Percentiles rank a stretch among this genome's conserved stretches.
phyloP scores from a whole-genome alignment of 1,140 invertebrate species.

The Adoxophyes honmai region DNA sequence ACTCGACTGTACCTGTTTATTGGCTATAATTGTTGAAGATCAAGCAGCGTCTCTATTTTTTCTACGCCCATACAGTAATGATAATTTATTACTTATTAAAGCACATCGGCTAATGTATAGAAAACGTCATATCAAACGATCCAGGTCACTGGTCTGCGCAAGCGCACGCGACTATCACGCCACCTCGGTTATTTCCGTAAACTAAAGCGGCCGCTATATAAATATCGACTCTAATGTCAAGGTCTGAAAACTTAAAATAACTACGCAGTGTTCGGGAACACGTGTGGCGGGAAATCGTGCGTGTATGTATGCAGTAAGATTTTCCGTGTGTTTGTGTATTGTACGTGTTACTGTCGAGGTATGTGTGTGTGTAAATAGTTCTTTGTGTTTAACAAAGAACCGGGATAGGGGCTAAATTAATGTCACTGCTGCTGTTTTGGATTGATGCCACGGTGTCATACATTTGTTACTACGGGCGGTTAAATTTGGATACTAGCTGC shows the following conservation, averaged over 20 bases:
- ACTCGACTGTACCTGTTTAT: too few relatives aligned
- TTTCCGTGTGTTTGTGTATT: neutral
- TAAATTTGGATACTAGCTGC: too few relatives aligned
- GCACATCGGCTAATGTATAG: too few relatives aligned
- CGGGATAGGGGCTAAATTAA: neutral
- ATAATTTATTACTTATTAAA: too few relatives aligned
- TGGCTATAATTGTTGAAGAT: too few relatives aligned
- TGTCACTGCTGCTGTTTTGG: neutral
- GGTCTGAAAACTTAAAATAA: constrained; percentile 11
- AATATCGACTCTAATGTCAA: constrained; percentile 22
- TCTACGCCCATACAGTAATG: too few relatives aligned
- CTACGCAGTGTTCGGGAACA: neutral
- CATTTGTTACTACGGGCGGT: too few relatives aligned
- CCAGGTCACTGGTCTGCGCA: constrained; percentile 47
- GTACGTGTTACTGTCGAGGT: neutral
- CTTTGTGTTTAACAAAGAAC: neutral
- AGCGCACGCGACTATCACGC: constrained; percentile 54
- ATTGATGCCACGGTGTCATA: constrained; percentile 2
- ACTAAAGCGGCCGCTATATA: constrained; percentile 5
- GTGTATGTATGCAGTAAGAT: neutral
- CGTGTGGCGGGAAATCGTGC: neutral
- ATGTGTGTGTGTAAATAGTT: neutral
- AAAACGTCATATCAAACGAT: constrained; percentile 10
- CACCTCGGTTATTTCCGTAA: constrained; percentile 40
- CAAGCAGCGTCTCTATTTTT: too few relatives aligned